Conservation (phyloP, 1,140 invertebrate genomes). For the Himalopsyche phryganea region DNA sequence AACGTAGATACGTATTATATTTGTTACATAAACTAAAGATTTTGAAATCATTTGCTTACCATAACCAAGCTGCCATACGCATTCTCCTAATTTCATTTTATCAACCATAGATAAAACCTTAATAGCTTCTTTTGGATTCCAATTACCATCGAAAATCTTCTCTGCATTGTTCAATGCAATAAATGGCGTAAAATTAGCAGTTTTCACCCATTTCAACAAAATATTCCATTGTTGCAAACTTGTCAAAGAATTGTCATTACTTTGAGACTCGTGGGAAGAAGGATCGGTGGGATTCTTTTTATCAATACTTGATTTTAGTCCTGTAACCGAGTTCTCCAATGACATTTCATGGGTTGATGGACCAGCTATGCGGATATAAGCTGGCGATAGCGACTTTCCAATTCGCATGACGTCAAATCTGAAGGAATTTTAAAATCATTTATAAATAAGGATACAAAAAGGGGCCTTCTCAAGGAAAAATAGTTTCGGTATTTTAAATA, state of each 20-base stretch:
- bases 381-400: constrained; percentile 57
- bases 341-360: constrained; percentile 52
- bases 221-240: background rate
- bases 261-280: background rate
- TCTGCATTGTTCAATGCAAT: constrained; percentile 48
- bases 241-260: background rate
- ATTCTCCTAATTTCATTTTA: constrained; percentile 52
- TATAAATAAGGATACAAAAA: no score
- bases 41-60: constrained; percentile 53
- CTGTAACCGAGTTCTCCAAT: constrained; percentile 43
- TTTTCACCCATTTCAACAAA: constrained; percentile 48
- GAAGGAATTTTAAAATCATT: no score
- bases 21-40: no score
- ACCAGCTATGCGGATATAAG: constrained; percentile 59
- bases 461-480: no score
- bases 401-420: constrained; percentile 53
- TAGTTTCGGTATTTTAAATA: no score
- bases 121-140: constrained; percentile 53
- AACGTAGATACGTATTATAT: no score
- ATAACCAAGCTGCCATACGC: constrained; percentile 63
- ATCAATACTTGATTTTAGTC: background rate
- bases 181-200: constrained; percentile 48
- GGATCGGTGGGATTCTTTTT: background rate
- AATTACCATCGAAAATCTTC: constrained; percentile 41
- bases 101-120: constrained; percentile 58